Base-by-base conservation (phyloP, 2,797 vertebrate genomes). In the Sebastolobus alascanus region DNA sequence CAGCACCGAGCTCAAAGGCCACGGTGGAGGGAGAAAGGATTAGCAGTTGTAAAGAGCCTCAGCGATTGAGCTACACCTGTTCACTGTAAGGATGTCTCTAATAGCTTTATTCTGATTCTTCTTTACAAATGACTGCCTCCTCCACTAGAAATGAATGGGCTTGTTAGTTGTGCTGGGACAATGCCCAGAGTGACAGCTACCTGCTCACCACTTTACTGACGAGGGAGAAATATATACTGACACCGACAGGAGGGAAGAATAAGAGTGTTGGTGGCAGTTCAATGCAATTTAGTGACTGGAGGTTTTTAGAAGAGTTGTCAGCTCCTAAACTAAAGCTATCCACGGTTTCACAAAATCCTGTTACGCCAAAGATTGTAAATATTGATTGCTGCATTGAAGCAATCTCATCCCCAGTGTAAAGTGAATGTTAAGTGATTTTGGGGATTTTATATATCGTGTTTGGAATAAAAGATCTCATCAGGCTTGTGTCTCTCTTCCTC, bases 1-100 rank as follows among this genome's bases (percentile, higher is more conserved):
- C 65, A 66, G 60, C 64, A 16, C 37, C 50, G 1, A 29, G 77
- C 70, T 86, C 79, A 79, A 79, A 90, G 75, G 82, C 64, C 75
- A 69, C 27, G 18, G 50, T 60, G 69, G 61, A 69, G 66, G 79
- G 40, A 77, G 68, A 40, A 78, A 55, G 84, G 82, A 86, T 92
- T 86, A 91, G 33, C 55, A 61, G 76, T 38, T 18, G n/a, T 75
- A 73, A 75, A 78, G 77, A 83, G 72, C 46, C n/a, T 75, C 13
- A 1, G 46, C 9, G n/a, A 63, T 74, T 81, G 43, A 75, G 56
- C 80, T 76, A 56, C 67, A 75, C 59, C 29, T 74, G 20, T 61
- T 80, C 50, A 14, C 40, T 25, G 6, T 31, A 8, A 56, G 20
- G 20, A 46, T 40, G 33, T 63, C 31, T 64, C 3, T 6, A 12